Base-by-base conservation (phyloP, 2,888 invertebrate species). In the Acleris literana region DNA sequence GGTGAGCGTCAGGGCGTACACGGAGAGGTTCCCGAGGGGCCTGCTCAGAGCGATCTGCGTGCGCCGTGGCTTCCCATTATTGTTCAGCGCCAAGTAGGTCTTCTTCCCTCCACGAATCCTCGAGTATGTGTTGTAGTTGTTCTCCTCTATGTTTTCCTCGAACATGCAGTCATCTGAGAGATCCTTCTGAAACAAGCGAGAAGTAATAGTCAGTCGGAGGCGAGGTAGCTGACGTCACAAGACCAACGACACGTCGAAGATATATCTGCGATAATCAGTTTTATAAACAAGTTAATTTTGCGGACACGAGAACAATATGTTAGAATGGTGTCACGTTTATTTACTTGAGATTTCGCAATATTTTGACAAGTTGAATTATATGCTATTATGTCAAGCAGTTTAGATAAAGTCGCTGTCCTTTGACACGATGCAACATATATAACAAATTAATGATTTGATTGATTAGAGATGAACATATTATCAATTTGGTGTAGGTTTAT, bases 61-160 rank as follows among this genome's bases (percentile, higher is more conserved):
- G 78, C 95, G 94, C 68, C 96, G 93, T 76, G 96, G 94, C 78
- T 94, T 94, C 29, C 97, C 97, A 71, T 93, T 91, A 73, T 95
- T 94, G 88, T 96, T 96, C 72, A 97, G 90, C 71, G 96, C 97
- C 86, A 97, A 92, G 92, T 96, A 97, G 59, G 96, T 96, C 78
- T 95, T 94, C 83, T 93, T 93, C 76, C 94, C 94, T 71, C 88
- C 93, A 72, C 90, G 86, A 88, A 95, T 94, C 85, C 95, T 95
- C 79, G 96, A 96, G 92, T 97, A 97, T 67, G 96, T 96, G 87
- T 97, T 97, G 93, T 97, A 97, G 86, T 96, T 95, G 88, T 97
- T 95, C 87, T 95, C 95, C 87, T 96, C 97, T 88, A 97, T 95
- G 84, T 95, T 95, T 93, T 97, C 97, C 91, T 96, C 96, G 94